These are phyloP conservation scores for Plemyria rubiginata DNA, from an alignment of 2,888 invertebrate species.

Conservation along the genomic window DNA sequence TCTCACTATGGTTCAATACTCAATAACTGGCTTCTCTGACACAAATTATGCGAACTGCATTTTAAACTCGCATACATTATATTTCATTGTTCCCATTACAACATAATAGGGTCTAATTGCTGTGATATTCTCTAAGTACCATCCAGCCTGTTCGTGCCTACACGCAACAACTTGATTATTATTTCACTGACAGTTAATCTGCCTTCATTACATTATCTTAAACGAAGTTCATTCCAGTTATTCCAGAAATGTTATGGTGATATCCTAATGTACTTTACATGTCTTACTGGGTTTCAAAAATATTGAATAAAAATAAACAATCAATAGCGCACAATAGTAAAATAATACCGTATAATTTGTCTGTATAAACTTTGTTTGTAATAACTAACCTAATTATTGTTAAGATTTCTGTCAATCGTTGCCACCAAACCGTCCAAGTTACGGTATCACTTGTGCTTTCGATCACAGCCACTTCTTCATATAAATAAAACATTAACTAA, in stretches of 20 bases:
- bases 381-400: constrained; percentile 37
- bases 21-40: constrained; percentile 56
- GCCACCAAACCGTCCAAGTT: constrained; percentile 55
- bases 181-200: constrained; percentile 37
- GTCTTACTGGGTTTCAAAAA: background rate
- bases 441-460: constrained; percentile 66
- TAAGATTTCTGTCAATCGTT: constrained; percentile 62
- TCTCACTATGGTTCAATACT: constrained; percentile 41
- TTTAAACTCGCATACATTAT: constrained; percentile 66
- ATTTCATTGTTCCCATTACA: constrained; percentile 76
- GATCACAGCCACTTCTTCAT: constrained; percentile 80
- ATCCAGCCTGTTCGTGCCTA: constrained; percentile 51
- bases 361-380: constrained; percentile 12
- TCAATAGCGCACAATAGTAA: constrained; percentile 8
- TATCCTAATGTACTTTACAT: background rate
- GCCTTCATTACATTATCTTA: constrained; percentile 21
- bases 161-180: constrained; percentile 58
- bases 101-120: constrained; percentile 77
- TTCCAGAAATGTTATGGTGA: background rate
- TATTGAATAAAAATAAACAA: constrained; percentile 2
- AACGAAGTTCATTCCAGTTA: background rate
- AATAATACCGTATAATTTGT: constrained; percentile 31
- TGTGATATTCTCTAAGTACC: constrained; percentile 61
- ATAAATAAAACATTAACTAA: constrained; percentile 62
- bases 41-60: constrained; percentile 63